Evolutionary conservation across 2,888 invertebrate genomes (phyloP).

Genomic region (Hartigia nigra): DNA sequence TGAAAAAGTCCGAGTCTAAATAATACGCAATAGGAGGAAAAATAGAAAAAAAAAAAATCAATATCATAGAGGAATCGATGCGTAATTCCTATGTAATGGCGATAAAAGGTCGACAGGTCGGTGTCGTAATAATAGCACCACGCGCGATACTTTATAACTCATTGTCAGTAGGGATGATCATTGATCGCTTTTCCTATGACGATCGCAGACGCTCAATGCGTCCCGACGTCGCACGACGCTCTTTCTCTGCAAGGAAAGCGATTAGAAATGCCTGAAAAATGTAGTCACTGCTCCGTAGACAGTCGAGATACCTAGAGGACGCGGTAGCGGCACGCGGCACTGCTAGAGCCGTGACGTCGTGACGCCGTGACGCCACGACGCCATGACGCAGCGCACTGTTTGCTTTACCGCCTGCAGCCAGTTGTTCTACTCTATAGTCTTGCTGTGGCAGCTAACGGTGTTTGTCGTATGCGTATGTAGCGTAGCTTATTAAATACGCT

Average conservation of each 20-base stretch:
- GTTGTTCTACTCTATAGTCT: background rate
- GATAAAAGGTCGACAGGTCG: background rate
- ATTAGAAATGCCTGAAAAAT: background rate
- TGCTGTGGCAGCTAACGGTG: constrained; percentile 3
- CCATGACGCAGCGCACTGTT: background rate
- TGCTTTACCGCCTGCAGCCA: constrained; percentile 1
- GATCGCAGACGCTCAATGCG: too few relatives aligned
- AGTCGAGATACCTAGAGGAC: too few relatives aligned
- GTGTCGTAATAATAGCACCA: background rate
- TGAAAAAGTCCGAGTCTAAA: too few relatives aligned
- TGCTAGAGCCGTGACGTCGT: background rate
- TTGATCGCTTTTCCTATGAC: too few relatives aligned
- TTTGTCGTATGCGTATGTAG: constrained; percentile 10
- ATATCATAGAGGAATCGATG: too few relatives aligned
- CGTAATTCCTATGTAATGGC: too few relatives aligned
- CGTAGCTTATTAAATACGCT: constrained; percentile 5
- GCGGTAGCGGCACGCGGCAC: background rate
- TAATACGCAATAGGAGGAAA: too few relatives aligned
- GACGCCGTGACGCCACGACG: background rate
- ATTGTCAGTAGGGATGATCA: too few relatives aligned
- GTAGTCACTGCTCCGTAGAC: background rate
- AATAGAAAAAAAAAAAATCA: too few relatives aligned
- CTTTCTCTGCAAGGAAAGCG: background rate
- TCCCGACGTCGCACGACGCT: too few relatives aligned
- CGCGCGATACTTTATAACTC: background rate